Evolutionary conservation across 2,888 invertebrate species (phyloP).

Genomic region (Drosophila vallismaia): DNA sequence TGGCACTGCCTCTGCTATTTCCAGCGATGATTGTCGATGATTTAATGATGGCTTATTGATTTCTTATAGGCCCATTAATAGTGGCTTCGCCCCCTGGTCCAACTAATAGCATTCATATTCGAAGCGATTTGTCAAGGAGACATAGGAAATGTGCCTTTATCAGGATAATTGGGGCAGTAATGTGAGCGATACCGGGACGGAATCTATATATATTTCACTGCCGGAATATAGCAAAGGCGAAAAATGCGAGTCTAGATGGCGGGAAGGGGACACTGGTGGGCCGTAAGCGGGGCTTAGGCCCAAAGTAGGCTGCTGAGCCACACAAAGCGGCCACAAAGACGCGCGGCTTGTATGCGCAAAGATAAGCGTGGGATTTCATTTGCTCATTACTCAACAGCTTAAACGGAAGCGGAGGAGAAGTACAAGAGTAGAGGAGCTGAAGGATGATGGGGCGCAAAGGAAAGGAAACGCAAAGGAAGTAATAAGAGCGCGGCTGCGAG

Average conservation of each 20-base stretch:
- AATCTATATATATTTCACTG: constrained; percentile 25
- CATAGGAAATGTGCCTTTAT: constrained; percentile 27
- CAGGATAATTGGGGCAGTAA: constrained; percentile 44
- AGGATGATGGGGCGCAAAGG: constrained; percentile 6
- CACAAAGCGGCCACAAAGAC: constrained; percentile 74
- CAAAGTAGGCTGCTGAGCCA: constrained; percentile 64
- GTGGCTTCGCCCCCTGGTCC: neutral
- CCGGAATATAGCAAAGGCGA: constrained; percentile 25
- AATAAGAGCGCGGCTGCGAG: constrained; percentile 34
- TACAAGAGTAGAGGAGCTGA: neutral
- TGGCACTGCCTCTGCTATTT: constrained; percentile 6
- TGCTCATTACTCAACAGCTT: constrained; percentile 77
- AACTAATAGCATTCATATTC: constrained; percentile 36
- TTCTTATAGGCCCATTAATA: constrained; percentile 46
- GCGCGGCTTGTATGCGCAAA: constrained; percentile 63
- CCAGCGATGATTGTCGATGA: constrained; percentile 32
- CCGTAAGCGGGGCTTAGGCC: constrained; percentile 48
- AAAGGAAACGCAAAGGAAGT: constrained; percentile 19
- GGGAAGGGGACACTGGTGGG: neutral
- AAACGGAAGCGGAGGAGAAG: constrained; percentile 33
- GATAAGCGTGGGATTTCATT: constrained; percentile 76
- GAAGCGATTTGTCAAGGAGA: constrained; percentile 34
- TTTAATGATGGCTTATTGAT: constrained; percentile 43
- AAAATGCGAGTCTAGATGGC: constrained; percentile 12
- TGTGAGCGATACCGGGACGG: constrained; percentile 12